Base-by-base conservation (phyloP, 2,797 vertebrate species). In the Gobio occitaniae region DNA sequence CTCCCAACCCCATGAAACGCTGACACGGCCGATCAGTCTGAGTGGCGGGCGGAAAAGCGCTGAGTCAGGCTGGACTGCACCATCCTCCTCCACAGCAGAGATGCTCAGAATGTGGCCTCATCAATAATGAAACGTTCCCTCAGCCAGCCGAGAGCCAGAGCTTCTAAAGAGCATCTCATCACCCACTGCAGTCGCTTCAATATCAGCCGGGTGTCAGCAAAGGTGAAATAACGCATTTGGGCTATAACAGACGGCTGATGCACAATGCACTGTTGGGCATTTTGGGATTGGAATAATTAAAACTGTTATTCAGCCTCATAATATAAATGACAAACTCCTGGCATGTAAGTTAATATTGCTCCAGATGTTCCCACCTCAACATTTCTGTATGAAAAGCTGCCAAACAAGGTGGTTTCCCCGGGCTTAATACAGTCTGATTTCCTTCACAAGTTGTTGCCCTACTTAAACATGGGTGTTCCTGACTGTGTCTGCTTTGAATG, bases 111-210 rank as follows among this genome's bases (percentile, higher is more conserved):
- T 91, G 91, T 91, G 92, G 92, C 89, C 90, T 93, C 94, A 96
- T 96, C 94, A 95, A 95, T 95, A 93, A 95, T 95, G 87, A 83
- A 95, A 90, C 72, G 87, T 92, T 91, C 90, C 68, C 52, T 79
- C 65, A 81, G 75, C 78, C 75, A 75, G 78, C 78, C 47, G 75
- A 78, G 81, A 75, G 54, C 68, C 80, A 77, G 44, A 25, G 66
- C 59, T 48, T 44, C 68, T 74, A 66, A 84, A 80, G 63, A 85
- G 16, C 21, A 70, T 54, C 54, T 82, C 83, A 76, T 84, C 72
- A 41, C 44, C 61, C 76, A 54, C 82, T 82, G 84, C 75, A 79
- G 81, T 56, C 52, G 29, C 59, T 41, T 25, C 9, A n/a, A 10
- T 50, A 80, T 50, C 59, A 75, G 17, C 32, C 21, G 25, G 71